Conservation (phyloP, 1,140 invertebrate species). For the Penaeus chinensis region DNA sequence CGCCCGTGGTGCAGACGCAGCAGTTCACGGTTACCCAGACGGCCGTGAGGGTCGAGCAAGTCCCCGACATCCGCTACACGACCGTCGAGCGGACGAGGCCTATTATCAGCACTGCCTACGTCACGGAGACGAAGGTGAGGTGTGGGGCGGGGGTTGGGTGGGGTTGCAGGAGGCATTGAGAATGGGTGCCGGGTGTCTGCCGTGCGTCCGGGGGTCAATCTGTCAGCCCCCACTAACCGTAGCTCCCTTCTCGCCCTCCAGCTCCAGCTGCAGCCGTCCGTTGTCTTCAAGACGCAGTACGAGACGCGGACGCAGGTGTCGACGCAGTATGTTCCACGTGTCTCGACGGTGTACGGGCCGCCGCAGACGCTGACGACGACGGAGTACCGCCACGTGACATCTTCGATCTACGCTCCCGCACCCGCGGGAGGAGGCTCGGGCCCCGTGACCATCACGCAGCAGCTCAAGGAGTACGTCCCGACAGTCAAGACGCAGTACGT, state of each 20-base stretch:
- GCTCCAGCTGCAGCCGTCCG: neutral
- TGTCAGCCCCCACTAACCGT: no score
- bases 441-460: constrained; percentile 26
- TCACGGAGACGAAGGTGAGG: constrained; percentile 45
- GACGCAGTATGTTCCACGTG: neutral
- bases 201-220: no score
- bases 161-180: no score
- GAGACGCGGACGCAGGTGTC: neutral
- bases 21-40: neutral
- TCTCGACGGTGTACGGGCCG: neutral
- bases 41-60: neutral
- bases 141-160: neutral
- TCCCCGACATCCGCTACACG: constrained; percentile 6
- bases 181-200: no score
- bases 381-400: neutral
- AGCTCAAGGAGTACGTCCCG: constrained; percentile 28
- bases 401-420: neutral
- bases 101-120: constrained; percentile 14
- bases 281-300: neutral
- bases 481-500: constrained; percentile 3
- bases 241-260: neutral
- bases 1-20: constrained; percentile 7
- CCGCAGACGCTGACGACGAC: neutral
- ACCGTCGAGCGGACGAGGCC: neutral
- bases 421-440: neutral